These are phyloP conservation scores for Dynastes tityus DNA, from an alignment of 2,888 invertebrate genomes.

Conservation along the genomic window DNA sequence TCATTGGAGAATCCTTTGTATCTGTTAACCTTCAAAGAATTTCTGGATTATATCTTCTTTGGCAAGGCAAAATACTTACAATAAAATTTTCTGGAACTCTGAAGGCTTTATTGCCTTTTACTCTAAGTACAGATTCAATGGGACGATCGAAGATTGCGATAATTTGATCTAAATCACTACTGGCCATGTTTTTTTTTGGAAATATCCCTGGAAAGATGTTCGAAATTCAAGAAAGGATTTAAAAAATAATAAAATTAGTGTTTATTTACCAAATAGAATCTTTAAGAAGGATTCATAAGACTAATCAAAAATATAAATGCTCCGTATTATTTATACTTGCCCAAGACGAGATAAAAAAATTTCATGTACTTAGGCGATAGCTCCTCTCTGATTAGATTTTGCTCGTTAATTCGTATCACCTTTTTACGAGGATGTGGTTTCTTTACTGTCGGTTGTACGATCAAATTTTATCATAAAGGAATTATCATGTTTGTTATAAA, in stretches of 20 bases:
- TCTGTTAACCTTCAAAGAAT: constrained; percentile 67
- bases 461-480: background rate
- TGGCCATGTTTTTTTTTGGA: constrained; percentile 50
- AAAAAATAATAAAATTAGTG: background rate
- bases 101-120: constrained; percentile 79
- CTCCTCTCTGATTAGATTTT: background rate
- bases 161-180: constrained; percentile 72
- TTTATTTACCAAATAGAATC: background rate
- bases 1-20: constrained; percentile 75
- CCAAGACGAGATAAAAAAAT: background rate
- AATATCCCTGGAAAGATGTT: too few species aligned
- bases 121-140: constrained; percentile 83
- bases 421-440: background rate
- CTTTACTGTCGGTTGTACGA: background rate
- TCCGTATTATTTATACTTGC: background rate
- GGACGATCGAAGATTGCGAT: constrained; percentile 83
- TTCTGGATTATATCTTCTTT: too few species aligned
- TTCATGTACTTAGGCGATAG: background rate
- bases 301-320: background rate
- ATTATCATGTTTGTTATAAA: background rate
- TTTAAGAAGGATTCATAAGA: background rate
- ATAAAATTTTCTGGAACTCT: constrained; percentile 76
- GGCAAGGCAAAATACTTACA: constrained; percentile 71
- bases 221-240: background rate
- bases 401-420: background rate